phyloP scores from a whole-genome alignment of 2,888 invertebrate genomes.

The Balanococcus diminutus region DNA sequence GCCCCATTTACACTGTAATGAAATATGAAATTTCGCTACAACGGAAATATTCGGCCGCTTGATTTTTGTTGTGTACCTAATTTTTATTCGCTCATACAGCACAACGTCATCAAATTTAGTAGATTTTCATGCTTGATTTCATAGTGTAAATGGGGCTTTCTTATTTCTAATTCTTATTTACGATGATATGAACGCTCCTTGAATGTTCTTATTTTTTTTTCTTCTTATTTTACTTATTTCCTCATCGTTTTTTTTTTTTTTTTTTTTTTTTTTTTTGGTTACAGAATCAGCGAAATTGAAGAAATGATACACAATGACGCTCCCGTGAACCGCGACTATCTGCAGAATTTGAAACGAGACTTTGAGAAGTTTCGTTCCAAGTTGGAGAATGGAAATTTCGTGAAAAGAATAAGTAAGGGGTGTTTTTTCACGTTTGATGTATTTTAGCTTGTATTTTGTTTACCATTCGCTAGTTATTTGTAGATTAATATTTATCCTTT shows the following conservation, averaged over 20 bases:
- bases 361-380: conserved; percentile 68
- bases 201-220: no score
- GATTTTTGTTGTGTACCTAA: no score
- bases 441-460: not conserved
- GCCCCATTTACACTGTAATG: no score
- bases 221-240: no score
- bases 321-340: conserved; percentile 64
- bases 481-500: not conserved
- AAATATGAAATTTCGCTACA: no score
- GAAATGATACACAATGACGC: conserved; percentile 65
- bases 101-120: no score
- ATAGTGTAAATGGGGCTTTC: no score
- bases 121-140: no score
- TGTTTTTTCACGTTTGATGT: not conserved
- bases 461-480: not conserved
- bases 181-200: no score
- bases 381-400: conserved; percentile 63
- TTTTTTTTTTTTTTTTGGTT: conserved; percentile 33
- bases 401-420: conserved; percentile 49
- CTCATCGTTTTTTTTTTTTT: not conserved
- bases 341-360: conserved; percentile 67
- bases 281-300: conserved; percentile 65
- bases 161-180: no score
- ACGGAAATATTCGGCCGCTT: no score
- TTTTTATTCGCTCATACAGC: no score